Percentiles rank a stretch among this genome's conserved stretches.
These are phyloP conservation scores for Fragum sueziense DNA, from an alignment of 2,888 invertebrate genomes.

Conservation along the genomic window DNA sequence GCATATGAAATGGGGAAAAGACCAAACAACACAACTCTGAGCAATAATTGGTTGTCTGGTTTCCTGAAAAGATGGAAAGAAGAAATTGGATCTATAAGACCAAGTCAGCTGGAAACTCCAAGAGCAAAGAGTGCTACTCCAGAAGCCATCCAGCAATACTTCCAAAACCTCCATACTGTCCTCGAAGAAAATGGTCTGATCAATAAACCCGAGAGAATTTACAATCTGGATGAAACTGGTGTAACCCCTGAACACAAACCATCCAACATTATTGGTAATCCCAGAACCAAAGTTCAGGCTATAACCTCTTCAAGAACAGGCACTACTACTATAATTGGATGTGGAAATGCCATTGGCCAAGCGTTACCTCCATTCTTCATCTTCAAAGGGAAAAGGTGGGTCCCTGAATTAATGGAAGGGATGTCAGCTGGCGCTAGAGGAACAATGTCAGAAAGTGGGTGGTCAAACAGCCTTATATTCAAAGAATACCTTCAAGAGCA, in stretches of 20 bases:
- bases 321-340: constrained; percentile 24
- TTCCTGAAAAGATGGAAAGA: constrained; percentile 9
- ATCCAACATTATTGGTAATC: constrained; percentile 10
- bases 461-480: constrained; percentile 33
- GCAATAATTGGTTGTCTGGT: constrained; percentile 14
- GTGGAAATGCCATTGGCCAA: constrained; percentile 28
- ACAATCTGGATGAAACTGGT: too few species aligned
- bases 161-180: background rate
- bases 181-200: background rate
- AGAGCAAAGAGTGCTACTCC: background rate
- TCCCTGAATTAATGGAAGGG: constrained; percentile 29
- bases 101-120: background rate
- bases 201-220: constrained; percentile 14
- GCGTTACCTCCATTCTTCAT: constrained; percentile 31
- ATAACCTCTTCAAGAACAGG: constrained; percentile 22
- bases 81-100: background rate
- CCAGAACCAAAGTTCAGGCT: constrained; percentile 11
- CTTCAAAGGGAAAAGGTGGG: constrained; percentile 31
- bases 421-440: constrained; percentile 6
- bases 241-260: too few species aligned
- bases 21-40: background rate
- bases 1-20: constrained; percentile 1
- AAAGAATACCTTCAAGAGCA: constrained; percentile 23
- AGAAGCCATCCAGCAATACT: background rate
- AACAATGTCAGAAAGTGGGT: constrained; percentile 30